Conservation (phyloP, 2,113 vertebrate species). For the Stomatorhinus ivindoensis region DNA sequence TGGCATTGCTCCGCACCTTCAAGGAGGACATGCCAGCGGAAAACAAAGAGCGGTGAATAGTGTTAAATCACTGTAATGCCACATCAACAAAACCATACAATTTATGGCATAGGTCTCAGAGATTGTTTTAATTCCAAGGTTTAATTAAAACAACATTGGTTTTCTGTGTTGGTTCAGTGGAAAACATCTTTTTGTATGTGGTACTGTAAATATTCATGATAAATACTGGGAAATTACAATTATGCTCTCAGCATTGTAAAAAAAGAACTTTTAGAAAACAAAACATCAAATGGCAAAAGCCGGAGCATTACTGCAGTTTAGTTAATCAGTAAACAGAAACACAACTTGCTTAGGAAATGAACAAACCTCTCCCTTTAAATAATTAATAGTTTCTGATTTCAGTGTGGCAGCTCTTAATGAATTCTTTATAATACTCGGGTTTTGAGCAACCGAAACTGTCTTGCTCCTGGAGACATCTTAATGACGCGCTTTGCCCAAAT, state of each 20-base stretch:
- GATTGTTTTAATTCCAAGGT: conserved; percentile 51
- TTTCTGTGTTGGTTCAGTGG: conserved; percentile 44
- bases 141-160: conserved; percentile 45
- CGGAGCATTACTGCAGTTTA: conserved; percentile 43
- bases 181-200: conserved; percentile 48
- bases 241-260: background rate
- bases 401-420: conserved; percentile 81
- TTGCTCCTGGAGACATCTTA: conserved; percentile 83
- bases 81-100: conserved; percentile 60
- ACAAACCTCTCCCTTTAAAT: conserved; percentile 79
- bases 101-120: conserved; percentile 56
- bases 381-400: conserved; percentile 95
- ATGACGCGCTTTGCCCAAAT: conserved; percentile 86
- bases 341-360: conserved; percentile 70
- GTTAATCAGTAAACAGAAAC: conserved; percentile 53
- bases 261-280: conserved; percentile 31
- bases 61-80: conserved; percentile 58
- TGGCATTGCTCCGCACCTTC: conserved; percentile 58
- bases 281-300: conserved; percentile 28
- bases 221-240: background rate
- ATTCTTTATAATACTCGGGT: conserved; percentile 77
- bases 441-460: conserved; percentile 84
- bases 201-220: conserved; percentile 41
- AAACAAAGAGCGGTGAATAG: conserved; percentile 65
- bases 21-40: conserved; percentile 54